Conservation (phyloP, 1,140 invertebrate genomes). For the Halesus radiatus region DNA sequence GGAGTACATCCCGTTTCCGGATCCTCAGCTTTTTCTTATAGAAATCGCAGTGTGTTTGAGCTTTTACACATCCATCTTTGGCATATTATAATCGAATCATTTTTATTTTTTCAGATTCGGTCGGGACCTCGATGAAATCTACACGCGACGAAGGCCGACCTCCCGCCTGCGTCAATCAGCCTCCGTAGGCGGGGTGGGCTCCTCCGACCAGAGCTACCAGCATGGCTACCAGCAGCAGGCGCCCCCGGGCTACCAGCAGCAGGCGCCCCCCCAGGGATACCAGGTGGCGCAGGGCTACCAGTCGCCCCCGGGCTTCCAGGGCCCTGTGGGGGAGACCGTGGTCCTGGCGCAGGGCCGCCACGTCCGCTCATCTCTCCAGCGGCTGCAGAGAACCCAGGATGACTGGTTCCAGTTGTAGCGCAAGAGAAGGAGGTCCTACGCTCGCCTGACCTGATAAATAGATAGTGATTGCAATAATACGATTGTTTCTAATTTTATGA, state of each 20-base stretch:
- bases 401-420: slow-evolving; percentile 93
- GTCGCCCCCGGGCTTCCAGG: slow-evolving; percentile 57
- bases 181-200: slow-evolving; percentile 66
- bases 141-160: slow-evolving; percentile 69
- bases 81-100: no score
- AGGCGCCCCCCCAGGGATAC: slow-evolving; percentile 61
- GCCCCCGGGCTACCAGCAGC: slow-evolving; percentile 58
- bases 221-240: background rate
- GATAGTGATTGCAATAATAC: no score
- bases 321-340: slow-evolving; percentile 72
- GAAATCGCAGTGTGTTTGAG: no score
- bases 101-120: slow-evolving; percentile 68
- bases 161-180: slow-evolving; percentile 72
- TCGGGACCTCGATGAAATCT: slow-evolving; percentile 69
- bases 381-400: slow-evolving; percentile 86
- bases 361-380: slow-evolving; percentile 82
- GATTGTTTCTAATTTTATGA: no score
- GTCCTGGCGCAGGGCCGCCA: slow-evolving; percentile 84
- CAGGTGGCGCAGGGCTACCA: slow-evolving; percentile 42
- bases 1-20: no score
- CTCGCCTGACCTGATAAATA: slow-evolving; percentile 36
- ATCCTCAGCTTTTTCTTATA: no score
- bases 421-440: slow-evolving; percentile 66
- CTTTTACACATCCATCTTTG: no score
- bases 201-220: slow-evolving; percentile 48